A percentile compares a stretch with the other conserved stretches of the same genome.
These are phyloP conservation scores for Chitala chitala DNA, from an alignment of 2,113 vertebrate genomes.

Conservation along the genomic window DNA sequence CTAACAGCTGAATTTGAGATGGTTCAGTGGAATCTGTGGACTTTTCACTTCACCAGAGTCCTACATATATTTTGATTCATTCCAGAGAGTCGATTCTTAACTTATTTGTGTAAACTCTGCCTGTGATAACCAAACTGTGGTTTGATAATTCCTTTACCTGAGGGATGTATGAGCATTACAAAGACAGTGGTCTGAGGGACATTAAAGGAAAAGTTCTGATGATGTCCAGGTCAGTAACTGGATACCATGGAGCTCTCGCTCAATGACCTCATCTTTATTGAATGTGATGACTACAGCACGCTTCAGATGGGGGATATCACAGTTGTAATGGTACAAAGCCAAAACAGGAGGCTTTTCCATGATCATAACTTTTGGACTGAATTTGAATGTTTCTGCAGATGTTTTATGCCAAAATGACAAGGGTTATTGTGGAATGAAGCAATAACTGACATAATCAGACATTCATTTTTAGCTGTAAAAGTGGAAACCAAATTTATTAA, in stretches of 20 bases:
- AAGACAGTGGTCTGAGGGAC: too few relatives aligned
- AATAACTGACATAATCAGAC: conserved; percentile 35
- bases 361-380: conserved; percentile 27
- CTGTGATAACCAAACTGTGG: too few relatives aligned
- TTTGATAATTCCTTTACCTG: too few relatives aligned
- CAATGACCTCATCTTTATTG: not conserved
- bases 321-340: not conserved
- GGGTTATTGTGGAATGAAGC: conserved; percentile 25
- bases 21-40: too few relatives aligned
- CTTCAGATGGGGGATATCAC: not conserved
- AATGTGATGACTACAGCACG: not conserved
- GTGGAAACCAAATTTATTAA: conserved; percentile 19
- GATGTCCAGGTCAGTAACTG: not conserved
- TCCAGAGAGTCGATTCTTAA: too few relatives aligned
- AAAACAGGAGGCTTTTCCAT: not conserved
- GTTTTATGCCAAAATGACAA: not conserved
- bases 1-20: too few relatives aligned
- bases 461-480: conserved; percentile 24
- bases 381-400: not conserved
- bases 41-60: too few relatives aligned
- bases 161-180: too few relatives aligned
- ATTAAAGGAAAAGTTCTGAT: not conserved
- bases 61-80: too few relatives aligned
- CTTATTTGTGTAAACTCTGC: too few relatives aligned
- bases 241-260: not conserved